These are phyloP conservation scores for Takifugu flavidus DNA, from an alignment of 2,113 vertebrate species.

Conservation along the genomic window DNA sequence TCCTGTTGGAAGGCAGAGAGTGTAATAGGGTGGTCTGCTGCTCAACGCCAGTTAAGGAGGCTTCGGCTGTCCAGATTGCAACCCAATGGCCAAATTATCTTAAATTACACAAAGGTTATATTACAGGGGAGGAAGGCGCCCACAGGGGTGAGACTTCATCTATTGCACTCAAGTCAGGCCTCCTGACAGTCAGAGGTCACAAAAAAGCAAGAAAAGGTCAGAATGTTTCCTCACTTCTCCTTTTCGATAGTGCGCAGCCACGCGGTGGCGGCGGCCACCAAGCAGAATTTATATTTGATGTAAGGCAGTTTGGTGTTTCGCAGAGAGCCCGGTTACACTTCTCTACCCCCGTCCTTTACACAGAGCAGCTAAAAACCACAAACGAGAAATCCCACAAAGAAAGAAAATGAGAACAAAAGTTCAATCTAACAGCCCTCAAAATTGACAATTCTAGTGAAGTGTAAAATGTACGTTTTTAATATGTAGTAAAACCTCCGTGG, in stretches of 20 bases:
- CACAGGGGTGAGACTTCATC: constrained; percentile 57
- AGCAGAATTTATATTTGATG: constrained; percentile 75
- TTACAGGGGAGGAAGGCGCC: constrained; percentile 42
- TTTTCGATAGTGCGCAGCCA: constrained; percentile 54
- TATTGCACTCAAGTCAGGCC: constrained; percentile 75
- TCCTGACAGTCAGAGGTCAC: constrained; percentile 59
- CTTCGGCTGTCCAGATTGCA: constrained; percentile 61
- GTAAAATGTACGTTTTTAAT: constrained; percentile 90
- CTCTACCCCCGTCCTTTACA: constrained; percentile 77
- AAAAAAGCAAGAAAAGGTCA: constrained; percentile 34
- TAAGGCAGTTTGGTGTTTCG: constrained; percentile 85
- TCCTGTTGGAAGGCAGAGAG: constrained; percentile 76
- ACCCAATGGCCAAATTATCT: constrained; percentile 54
- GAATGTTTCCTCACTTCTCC: constrained; percentile 31
- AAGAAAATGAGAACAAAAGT: constrained; percentile 41
- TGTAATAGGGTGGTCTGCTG: constrained; percentile 78
- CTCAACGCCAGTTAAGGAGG: constrained; percentile 60
- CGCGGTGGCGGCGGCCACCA: constrained; percentile 68
- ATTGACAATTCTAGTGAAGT: constrained; percentile 82
- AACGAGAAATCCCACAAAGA: constrained; percentile 56
- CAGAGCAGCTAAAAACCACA: constrained; percentile 78
- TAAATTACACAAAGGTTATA: constrained; percentile 42
- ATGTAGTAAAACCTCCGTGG: constrained; percentile 85
- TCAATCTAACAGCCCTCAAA: constrained; percentile 78
- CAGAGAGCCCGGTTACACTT: constrained; percentile 82